These are phyloP conservation scores for Oscheius sp. DNA, from an alignment of 2,888 invertebrate species.

Conservation along the genomic window DNA sequence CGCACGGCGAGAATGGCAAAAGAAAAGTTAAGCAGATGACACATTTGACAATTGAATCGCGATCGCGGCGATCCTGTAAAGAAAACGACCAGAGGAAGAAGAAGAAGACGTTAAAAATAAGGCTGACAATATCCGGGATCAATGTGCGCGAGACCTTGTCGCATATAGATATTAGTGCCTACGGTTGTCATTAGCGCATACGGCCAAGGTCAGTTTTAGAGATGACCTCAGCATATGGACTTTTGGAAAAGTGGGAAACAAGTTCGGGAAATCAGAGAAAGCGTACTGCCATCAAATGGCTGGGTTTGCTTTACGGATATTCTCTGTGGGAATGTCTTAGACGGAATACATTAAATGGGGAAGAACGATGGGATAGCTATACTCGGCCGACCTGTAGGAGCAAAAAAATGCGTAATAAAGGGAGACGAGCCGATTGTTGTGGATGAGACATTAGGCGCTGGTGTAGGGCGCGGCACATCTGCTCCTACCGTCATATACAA, in stretches of 20 bases:
- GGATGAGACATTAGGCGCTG: slow-evolving; percentile 16
- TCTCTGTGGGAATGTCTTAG: slow-evolving; percentile 20
- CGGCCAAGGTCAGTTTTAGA: slow-evolving; percentile 31
- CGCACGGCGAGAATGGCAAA: slow-evolving; percentile 7
- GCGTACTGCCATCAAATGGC: not conserved
- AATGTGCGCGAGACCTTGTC: slow-evolving; percentile 22
- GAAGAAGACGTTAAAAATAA: slow-evolving; percentile 3
- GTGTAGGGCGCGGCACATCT: slow-evolving; percentile 33
- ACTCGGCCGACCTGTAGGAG: slow-evolving; percentile 6
- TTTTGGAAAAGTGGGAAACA: not conserved
- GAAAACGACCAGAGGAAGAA: not conserved
- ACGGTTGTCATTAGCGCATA: slow-evolving; percentile 38
- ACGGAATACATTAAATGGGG: slow-evolving; percentile 11
- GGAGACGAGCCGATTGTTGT: slow-evolving; percentile 11
- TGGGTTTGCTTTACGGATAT: slow-evolving; percentile 17
- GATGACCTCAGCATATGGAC: slow-evolving; percentile 20
- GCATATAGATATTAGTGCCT: slow-evolving; percentile 32
- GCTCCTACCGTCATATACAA: slow-evolving; percentile 36
- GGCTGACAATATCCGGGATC: slow-evolving; percentile 29
- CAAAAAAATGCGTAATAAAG: too few relatives aligned
- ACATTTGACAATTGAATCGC: slow-evolving; percentile 1
- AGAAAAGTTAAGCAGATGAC: slow-evolving; percentile 31
- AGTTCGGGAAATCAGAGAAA: not conserved
- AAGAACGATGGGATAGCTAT: not conserved
- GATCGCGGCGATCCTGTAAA: slow-evolving; percentile 14